Base-by-base conservation (phyloP, 2,888 invertebrate species). In the Vandiemenella viatica region DNA sequence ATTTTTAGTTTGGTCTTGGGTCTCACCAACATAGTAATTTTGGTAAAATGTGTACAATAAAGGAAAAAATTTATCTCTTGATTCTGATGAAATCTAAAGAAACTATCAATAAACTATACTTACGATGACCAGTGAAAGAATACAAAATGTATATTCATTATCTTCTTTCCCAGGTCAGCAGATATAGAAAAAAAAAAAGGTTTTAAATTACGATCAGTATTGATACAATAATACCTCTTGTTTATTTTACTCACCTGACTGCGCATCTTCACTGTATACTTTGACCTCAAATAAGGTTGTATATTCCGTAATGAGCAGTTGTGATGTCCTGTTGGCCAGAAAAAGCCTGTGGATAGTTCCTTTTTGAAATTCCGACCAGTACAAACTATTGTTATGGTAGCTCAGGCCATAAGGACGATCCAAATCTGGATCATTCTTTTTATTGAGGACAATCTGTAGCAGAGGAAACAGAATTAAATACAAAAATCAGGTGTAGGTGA, bases 351-450 rank as follows among this genome's bases (percentile, higher is more conserved):
- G 70, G 1, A 79, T 70, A 3, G 69, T 69, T 49, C 80, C 81
- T 59, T 77, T 72, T 55, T 72, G 72, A 63, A 76, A 77, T 66
- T 84, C 85, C 55, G 79, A 78, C 79, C 80, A 86, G 60, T 76
- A 75, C 37, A 87, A 66, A 46, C 70, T 70, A 37, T 75, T 75
- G 54, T 79, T 74, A 59, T 75, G 70, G 48, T 76, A 69, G 8
- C 77, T 78, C 44, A 85, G 67, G 1, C 84, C 80, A 63, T 78
- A 80, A 0, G 85, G 84, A 63, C 79, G 78, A 46, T 74, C 71
- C 48, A 78, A 62, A 10, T 68, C 65, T 41, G 64, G 58, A 50
- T 68, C 32, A 32, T 32, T 32, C 32, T 32, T 32, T 13, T 32
- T 64, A 10, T 59, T 65, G 47, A 72, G 67, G 37, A 83, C 64